phyloP scores from a whole-genome alignment of 2,113 vertebrate species.

The Orycteropus afer region DNA sequence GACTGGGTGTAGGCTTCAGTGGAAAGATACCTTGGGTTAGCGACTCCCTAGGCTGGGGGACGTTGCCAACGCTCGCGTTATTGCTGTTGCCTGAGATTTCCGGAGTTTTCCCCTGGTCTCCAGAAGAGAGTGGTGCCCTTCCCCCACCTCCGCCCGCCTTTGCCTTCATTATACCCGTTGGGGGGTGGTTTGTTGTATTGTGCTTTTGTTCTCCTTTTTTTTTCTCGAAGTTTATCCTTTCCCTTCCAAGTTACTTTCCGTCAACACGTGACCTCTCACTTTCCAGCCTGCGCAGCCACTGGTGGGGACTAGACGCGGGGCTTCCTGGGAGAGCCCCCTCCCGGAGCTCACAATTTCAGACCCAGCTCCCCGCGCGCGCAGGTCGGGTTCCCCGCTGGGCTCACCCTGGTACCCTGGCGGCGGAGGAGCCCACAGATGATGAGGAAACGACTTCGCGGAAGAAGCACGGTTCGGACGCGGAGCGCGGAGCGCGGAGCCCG shows the following conservation, averaged over 20 bases:
- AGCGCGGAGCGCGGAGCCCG: neutral
- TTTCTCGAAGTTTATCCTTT: constrained; percentile 56
- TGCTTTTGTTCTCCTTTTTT: neutral
- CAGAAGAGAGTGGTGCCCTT: neutral
- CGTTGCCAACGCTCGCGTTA: neutral
- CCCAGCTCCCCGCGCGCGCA: neutral
- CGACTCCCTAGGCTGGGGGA: constrained; percentile 40
- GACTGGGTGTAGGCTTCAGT: constrained; percentile 1
- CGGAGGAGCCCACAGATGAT: neutral
- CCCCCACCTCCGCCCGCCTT: neutral
- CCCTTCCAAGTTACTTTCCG: constrained; percentile 73
- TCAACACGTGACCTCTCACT: constrained; percentile 75
- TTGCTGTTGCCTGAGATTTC: constrained; percentile 39
- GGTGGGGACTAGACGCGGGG: constrained; percentile 49
- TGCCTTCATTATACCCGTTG: neutral
- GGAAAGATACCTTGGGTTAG: constrained; percentile 59
- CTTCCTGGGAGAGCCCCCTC: constrained; percentile 65
- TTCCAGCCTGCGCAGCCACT: constrained; percentile 56
- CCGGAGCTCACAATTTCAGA: neutral
- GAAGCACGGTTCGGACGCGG: neutral
- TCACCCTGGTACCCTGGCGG: neutral
- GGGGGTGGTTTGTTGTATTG: neutral
- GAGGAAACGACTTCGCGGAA: constrained; percentile 36
- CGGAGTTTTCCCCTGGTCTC: constrained; percentile 27
- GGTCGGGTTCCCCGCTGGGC: neutral